These are phyloP conservation scores for Bubo blakistoni DNA, from an alignment of 2,113 vertebrate genomes.

Conservation along the genomic window DNA sequence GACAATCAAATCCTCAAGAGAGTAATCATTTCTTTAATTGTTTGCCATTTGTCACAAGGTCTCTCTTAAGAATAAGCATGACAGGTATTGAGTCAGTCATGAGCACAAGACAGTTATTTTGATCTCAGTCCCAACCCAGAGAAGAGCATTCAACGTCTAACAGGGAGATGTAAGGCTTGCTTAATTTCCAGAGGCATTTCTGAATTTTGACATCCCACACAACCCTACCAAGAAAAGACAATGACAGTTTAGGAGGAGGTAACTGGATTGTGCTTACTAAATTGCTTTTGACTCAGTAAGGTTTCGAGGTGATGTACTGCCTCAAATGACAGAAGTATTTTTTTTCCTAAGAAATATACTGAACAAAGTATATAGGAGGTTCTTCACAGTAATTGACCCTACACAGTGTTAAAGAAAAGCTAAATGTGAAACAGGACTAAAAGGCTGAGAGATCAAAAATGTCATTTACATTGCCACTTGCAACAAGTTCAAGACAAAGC, in stretches of 20 bases:
- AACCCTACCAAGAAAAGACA: not conserved
- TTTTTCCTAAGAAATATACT: not conserved
- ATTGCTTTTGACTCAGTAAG: not conserved
- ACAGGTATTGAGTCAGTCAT: not conserved
- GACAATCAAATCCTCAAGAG: not conserved
- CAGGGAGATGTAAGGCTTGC: not conserved
- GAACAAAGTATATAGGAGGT: not conserved
- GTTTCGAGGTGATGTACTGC: not conserved
- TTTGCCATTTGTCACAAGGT: not conserved
- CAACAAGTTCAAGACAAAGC: not conserved
- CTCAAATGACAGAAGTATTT: not conserved
- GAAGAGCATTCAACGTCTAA: not conserved
- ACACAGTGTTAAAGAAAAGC: not conserved
- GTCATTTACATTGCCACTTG: not conserved
- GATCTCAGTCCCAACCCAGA: not conserved
- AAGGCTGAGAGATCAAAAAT: not conserved
- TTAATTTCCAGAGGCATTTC: not conserved
- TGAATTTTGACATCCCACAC: not conserved
- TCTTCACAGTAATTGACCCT: not conserved
- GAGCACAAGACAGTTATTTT: not conserved
- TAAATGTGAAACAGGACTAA: not conserved
- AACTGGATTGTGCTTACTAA: not conserved
- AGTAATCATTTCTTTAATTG: not conserved
- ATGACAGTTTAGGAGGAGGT: not conserved
- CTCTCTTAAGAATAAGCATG: not conserved